A percentile compares a stretch with the other conserved stretches of the same genome.
phyloP scores from a whole-genome alignment of 2,888 invertebrate genomes.

The Spilosoma lubricipeda region DNA sequence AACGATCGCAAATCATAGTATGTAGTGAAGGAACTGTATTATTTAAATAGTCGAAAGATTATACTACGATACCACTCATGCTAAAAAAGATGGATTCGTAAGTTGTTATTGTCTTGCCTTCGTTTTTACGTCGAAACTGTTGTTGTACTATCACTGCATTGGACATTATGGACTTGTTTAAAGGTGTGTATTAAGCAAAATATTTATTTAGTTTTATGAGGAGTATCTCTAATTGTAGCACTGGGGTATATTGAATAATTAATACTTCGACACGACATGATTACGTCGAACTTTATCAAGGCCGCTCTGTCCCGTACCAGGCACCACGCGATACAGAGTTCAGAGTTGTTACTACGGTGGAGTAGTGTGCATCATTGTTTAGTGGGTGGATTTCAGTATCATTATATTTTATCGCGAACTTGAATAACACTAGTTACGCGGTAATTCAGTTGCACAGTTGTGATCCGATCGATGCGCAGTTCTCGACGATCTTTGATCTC shows the following conservation, averaged over 20 bases:
- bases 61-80: slow-evolving; percentile 6
- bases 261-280: slow-evolving; percentile 56
- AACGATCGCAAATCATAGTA: slow-evolving; percentile 34
- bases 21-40: slow-evolving; percentile 20
- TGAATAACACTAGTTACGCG: slow-evolving; percentile 43
- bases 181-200: slow-evolving; percentile 33
- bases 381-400: slow-evolving; percentile 77
- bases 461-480: slow-evolving; percentile 33
- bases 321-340: slow-evolving; percentile 66
- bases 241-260: slow-evolving; percentile 40
- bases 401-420: slow-evolving; percentile 64
- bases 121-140: slow-evolving; percentile 34
- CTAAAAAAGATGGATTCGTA: slow-evolving; percentile 23
- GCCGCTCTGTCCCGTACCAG: slow-evolving; percentile 80
- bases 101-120: slow-evolving; percentile 34
- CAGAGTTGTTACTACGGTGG: slow-evolving; percentile 52
- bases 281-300: slow-evolving; percentile 78
- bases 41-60: slow-evolving; percentile 11
- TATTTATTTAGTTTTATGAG: slow-evolving; percentile 12
- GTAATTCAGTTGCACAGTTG: slow-evolving; percentile 38
- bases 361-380: slow-evolving; percentile 58
- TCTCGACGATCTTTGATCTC: slow-evolving; percentile 50
- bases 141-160: slow-evolving; percentile 33
- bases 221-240: slow-evolving; percentile 8
- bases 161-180: slow-evolving; percentile 49